Evolutionary conservation across 2,888 invertebrate species (phyloP), one percentile per base, ranked within the genome.

Genomic region (Hypena proboscidalis): DNA sequence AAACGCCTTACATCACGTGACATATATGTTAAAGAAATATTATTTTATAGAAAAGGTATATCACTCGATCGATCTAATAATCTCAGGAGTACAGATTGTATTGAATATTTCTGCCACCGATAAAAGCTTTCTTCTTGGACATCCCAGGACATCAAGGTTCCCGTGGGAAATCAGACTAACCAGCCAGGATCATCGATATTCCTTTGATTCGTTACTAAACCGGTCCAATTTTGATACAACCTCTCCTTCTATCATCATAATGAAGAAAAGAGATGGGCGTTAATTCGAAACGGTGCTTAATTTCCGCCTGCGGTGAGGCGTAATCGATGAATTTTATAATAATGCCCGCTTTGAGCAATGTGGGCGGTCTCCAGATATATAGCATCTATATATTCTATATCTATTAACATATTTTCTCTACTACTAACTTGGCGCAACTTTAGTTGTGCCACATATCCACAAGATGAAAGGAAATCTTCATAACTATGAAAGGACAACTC

Each of bases 241-340:
- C 43, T 65, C 57, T 54, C 64, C 51, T 50, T 70, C 61, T 55
- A 47, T 40, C 57, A 58, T 49, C 50, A 60, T 60, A 58, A 56
- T 40, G 51, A 38, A 44, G 41, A 68, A 69, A 61, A 70, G 50
- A 58, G 58, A 61, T 57, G 14, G 62, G 57, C 57, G 31, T 49
- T 22, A 44, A 65, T 70, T 62, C 33, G 60, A 56, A 56, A 58
- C 53, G 58, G 58, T 60, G 46, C 44, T 53, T 61, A 61, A 64
- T 66, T 61, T 67, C 61, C 48, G 50, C 62, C 53, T 60, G 55
- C 43, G 54, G 58, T 53, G 52, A 63, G 44, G 30, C 50, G 42
- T 64, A 69, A 68, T 63, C 57, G 56, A 67, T 68, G 55, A 47
- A 26, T 47, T 64, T 60, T 58, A 58, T 62, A 52, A 48, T 37